Evolutionary conservation across 2,797 vertebrate species (phyloP).

Genomic region (Chelmon rostratus): DNA sequence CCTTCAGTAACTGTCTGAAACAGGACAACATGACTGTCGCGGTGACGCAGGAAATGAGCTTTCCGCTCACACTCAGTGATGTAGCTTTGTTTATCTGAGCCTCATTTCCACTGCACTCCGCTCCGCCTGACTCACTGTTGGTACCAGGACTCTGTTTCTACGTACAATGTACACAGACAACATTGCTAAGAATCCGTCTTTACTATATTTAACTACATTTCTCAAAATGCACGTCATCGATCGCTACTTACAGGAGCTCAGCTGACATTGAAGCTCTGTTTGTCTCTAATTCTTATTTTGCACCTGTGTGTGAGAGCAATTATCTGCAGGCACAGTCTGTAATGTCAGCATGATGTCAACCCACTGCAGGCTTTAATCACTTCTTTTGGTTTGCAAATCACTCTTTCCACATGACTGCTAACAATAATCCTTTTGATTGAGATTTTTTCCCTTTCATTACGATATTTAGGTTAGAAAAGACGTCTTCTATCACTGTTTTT

Average conservation of each 20-base stretch:
- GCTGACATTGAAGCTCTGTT: conserved; percentile 3
- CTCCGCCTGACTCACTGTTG: too few relatives aligned
- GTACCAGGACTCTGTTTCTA: too few relatives aligned
- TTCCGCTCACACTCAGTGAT: too few relatives aligned
- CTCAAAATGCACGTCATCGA: background rate
- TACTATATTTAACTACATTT: background rate
- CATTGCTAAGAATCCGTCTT: background rate
- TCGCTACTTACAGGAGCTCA: background rate
- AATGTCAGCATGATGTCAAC: conserved; percentile 11
- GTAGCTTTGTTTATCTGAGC: too few relatives aligned
- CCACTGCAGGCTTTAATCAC: conserved; percentile 28
- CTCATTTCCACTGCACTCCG: too few relatives aligned
- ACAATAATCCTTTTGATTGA: background rate
- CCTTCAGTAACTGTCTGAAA: too few relatives aligned
- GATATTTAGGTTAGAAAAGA: background rate
- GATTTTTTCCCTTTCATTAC: background rate
- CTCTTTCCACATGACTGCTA: background rate
- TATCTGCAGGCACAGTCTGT: conserved; percentile 19
- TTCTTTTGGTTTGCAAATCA: background rate
- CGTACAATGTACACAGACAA: too few relatives aligned
- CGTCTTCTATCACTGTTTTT: background rate
- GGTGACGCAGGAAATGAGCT: background rate
- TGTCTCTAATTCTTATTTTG: conserved; percentile 12
- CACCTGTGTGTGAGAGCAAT: conserved; percentile 24
- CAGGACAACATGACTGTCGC: background rate